Conservation (phyloP, 1,140 invertebrate genomes). For the Cydia splendana region DNA sequence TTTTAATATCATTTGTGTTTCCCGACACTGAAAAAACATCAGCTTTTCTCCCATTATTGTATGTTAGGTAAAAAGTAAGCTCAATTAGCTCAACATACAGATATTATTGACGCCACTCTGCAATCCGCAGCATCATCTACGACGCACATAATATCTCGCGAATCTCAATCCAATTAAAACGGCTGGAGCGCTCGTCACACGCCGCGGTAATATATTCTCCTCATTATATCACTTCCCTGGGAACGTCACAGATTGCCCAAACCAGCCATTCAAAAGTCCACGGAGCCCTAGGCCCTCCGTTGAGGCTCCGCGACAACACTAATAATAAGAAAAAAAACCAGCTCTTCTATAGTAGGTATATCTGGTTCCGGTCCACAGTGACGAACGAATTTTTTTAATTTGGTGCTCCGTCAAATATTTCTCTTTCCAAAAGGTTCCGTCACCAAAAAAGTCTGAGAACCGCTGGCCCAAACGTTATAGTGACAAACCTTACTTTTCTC, state of each 20-base stretch:
- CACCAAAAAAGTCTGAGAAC: too few relatives aligned
- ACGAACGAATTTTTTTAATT: too few relatives aligned
- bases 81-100: neutral
- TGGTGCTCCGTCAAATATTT: too few relatives aligned
- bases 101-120: neutral
- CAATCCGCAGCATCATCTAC: neutral
- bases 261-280: neutral
- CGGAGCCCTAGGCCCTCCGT: too few relatives aligned
- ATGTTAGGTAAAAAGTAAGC: neutral
- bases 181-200: neutral
- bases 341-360: too few relatives aligned
- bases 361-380: too few relatives aligned
- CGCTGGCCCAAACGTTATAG: too few relatives aligned
- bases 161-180: neutral
- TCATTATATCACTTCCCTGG: slow-evolving; percentile 16
- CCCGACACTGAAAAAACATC: too few relatives aligned
- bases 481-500: neutral
- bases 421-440: too few relatives aligned
- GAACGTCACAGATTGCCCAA: slow-evolving; percentile 8
- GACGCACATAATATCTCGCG: neutral
- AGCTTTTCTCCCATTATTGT: neutral
- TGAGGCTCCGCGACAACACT: too few relatives aligned
- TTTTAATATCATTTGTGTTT: too few relatives aligned
- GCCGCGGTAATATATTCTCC: slow-evolving; percentile 4
- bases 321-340: too few relatives aligned